A percentile compares a stretch with the other conserved stretches of the same genome.
Evolutionary conservation across 2,888 invertebrate genomes (phyloP).

Genomic region (Alitta virens): DNA sequence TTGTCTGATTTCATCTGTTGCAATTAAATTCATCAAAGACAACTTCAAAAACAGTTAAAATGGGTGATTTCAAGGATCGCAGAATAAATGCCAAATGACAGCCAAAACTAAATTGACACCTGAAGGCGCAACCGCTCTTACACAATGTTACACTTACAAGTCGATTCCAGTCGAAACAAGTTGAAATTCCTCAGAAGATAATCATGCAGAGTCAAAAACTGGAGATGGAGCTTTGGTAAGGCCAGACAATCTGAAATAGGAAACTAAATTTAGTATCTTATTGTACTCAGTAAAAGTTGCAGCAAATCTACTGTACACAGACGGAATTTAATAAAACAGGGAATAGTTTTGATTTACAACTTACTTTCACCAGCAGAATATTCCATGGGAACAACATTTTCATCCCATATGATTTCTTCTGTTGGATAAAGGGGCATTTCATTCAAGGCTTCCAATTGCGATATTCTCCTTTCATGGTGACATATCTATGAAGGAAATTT

Average conservation of each 20-base stretch:
- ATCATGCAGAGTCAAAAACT: conserved; percentile 97
- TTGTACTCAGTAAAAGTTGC: no score
- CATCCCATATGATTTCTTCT: conserved; percentile 97
- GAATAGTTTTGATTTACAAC: no score
- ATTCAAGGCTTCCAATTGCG: conserved; percentile 91
- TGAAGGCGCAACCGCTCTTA: no score
- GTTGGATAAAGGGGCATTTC: conserved; percentile 98
- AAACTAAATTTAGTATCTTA: no score
- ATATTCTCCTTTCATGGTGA: conserved; percentile 78
- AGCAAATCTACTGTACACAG: no score
- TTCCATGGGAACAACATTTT: conserved; percentile 96
- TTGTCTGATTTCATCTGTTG: conserved; percentile 83
- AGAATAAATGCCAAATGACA: no score
- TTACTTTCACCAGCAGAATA: conserved; percentile 89
- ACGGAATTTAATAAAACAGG: no score
- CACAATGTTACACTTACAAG: no score
- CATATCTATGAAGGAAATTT: conserved; percentile 41
- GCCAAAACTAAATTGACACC: no score
- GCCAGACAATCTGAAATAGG: conserved; percentile 66
- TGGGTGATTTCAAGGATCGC: no score
- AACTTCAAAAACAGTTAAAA: no score
- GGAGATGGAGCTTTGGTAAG: conserved; percentile 93
- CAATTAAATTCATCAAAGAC: no score
- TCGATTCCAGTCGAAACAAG: conserved; percentile 94
- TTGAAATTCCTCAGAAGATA: conserved; percentile 96